Base-by-base conservation (phyloP, 2,888 invertebrate genomes). In the Pyrochroa serraticornis region DNA sequence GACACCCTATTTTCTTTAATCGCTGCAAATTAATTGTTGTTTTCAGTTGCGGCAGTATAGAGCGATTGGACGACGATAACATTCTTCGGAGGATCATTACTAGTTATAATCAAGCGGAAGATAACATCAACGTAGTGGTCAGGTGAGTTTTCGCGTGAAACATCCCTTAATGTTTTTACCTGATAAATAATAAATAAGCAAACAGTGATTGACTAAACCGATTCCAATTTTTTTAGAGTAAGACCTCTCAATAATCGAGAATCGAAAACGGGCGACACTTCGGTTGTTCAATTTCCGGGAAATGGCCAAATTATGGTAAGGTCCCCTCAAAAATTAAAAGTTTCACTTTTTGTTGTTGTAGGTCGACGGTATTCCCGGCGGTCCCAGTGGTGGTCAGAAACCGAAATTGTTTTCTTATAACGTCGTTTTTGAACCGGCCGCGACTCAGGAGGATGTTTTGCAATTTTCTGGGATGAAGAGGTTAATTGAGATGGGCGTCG, bases 361-460 rank as follows among this genome's bases (percentile, higher is more conserved):
- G 84, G 81, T 82, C 62, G 83, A 83, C 67, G 80, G 80, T 12
- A 77, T 79, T 30, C 80, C 81, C 7, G 77, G 77, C 36, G 80
- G 83, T 67, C 68, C 83, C 71, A 47, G 83, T 70, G 81, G 84
- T 65, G 86, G 84, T 1, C 87, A 88, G 73, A 92, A 90, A 76
- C 84, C 91, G 0, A 92, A 93, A 74, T 83, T 92, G n/a, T 97
- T 95, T 80, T 93, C 95, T 0, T 97, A 94, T 79, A 96, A 96
- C 75, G 95, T 95, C 10, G 93, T 95, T 39, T 96, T 97, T 77
- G 95, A 96, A 72, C 93, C 94, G 0, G 92, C 92, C 6, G 93
- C 96, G 0, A 90, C 90, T 0, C 89, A 89, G 69, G 86, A 87
- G 72, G 96, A 96, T 73, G 87, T 97, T 41, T 82, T 97, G 58